These are phyloP conservation scores for Lucifuga dentata DNA, from an alignment of 2,113 vertebrate species.

Conservation along the genomic window DNA sequence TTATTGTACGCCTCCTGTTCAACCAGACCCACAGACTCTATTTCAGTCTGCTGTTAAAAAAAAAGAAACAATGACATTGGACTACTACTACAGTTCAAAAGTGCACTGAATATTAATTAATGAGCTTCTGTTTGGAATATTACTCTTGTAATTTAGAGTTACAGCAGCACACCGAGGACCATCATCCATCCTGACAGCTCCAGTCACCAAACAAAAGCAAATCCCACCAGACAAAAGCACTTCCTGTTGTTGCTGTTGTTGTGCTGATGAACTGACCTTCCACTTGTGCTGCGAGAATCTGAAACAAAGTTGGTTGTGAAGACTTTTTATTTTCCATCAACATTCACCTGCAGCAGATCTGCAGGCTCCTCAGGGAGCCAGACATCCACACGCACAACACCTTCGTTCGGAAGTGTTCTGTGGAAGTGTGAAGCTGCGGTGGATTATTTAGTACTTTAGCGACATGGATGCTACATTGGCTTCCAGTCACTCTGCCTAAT, in stretches of 20 bases:
- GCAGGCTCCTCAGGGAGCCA: conserved; percentile 25
- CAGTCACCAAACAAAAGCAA: conserved; percentile 6
- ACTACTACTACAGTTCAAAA: no score
- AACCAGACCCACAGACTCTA: no score
- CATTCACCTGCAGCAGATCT: conserved; percentile 21
- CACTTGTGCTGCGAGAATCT: conserved; percentile 33
- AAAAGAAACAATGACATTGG: no score
- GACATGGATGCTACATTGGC: conserved; percentile 34
- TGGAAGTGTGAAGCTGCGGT: conserved; percentile 13
- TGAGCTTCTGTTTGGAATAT: no score
- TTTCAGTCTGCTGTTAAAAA: no score
- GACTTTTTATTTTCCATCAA: no score
- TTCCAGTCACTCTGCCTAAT: conserved; percentile 1
- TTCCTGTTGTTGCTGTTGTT: conserved; percentile 26
- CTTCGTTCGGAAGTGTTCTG: conserved; percentile 16
- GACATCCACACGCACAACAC: background rate
- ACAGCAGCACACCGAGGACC: no score
- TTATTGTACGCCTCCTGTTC: no score
- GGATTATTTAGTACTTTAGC: conserved; percentile 10
- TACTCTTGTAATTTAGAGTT: conserved; percentile 26
- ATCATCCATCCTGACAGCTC: no score
- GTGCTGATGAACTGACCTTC: conserved; percentile 51
- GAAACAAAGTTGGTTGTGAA: conserved; percentile 15
- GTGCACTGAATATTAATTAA: no score
- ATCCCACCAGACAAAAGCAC: no score